Base-by-base conservation (phyloP, 2,888 invertebrate species). In the Incurvaria masculella region DNA sequence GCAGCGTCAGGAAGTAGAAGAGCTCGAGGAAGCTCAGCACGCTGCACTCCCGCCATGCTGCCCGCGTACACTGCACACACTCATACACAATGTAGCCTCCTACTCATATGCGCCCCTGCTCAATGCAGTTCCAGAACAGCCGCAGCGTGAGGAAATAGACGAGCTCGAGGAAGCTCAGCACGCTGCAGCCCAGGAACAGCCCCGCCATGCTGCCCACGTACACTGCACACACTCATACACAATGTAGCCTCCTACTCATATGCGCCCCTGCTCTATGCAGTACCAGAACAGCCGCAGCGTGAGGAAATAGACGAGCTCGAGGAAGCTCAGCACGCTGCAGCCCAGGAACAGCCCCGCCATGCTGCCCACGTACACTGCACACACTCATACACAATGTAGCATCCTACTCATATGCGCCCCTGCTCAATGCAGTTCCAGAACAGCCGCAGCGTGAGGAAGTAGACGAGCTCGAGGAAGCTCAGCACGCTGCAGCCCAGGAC, bases 131-230 rank as follows among this genome's bases (percentile, higher is more conserved):
- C 72, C 85, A 87, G 52, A 81, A 68, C 8, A 89, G 67, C 1
- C 87, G 79, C 23, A 90, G 59, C 0, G 86, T 83, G 44, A 85
- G 80, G 56, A 86, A 89, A 59, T 90, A 90, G 2, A 88, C 57
- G 19, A 91, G 82, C 66, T 91, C 91, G 56, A 87, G 81, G 55
- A 88, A 84, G 51, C 90, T 89, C 33, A 91, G 72, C 1, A 90
- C 85, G 56, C 89, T 90, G 60, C 88, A 88, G 21, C 91, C 91
- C 4, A 90, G 75, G 63, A 89, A 89, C 2, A 91, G 68, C 0
- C 90, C 90, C 0, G 87, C 88, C 67, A 89, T 88, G 21, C 89
- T 88, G 14, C 90, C 90, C 3, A 91, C 84, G 8, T 86, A 83
- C 54, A 89, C 88, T 89, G 65, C 6, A 73, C 66, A 52, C 49